These are phyloP conservation scores for Orchesellides sinensis DNA, from an alignment of 2,888 invertebrate genomes.

Conservation along the genomic window DNA sequence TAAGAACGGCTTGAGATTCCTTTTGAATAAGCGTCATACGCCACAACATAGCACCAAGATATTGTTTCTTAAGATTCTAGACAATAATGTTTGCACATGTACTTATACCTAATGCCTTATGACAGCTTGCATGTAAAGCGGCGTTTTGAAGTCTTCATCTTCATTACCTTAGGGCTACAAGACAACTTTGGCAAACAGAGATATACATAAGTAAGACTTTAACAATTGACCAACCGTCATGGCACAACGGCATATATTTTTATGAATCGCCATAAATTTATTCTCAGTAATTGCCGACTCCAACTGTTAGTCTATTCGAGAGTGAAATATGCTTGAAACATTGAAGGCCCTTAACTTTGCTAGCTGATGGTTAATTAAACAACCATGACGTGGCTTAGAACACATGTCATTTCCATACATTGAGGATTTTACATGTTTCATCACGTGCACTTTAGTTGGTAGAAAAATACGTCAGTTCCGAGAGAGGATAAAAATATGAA, in stretches of 20 bases:
- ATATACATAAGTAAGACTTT: not conserved
- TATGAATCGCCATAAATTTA: slow-evolving; percentile 25
- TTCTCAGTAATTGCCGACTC: slow-evolving; percentile 22
- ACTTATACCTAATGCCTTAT: not conserved
- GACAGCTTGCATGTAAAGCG: slow-evolving; percentile 42
- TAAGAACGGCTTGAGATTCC: too few relatives aligned
- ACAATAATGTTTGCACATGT: not conserved
- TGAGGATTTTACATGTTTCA: not conserved
- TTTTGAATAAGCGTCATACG: too few relatives aligned
- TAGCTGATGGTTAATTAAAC: slow-evolving; percentile 3
- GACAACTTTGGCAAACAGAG: not conserved
- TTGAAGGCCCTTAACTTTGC: too few relatives aligned
- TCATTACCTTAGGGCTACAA: slow-evolving; percentile 18
- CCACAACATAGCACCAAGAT: too few relatives aligned
- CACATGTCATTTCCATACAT: slow-evolving; percentile 1
- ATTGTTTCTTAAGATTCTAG: too few relatives aligned
- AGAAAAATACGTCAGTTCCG: too few relatives aligned
- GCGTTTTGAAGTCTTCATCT: slow-evolving; percentile 49
- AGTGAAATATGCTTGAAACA: not conserved
- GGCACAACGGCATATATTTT: not conserved
- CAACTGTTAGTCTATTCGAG: too few relatives aligned
- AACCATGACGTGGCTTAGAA: slow-evolving; percentile 18
- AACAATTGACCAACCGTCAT: slow-evolving; percentile 15
- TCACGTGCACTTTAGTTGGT: too few relatives aligned
- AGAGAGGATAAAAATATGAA: too few relatives aligned